phyloP scores from a whole-genome alignment of 2,888 invertebrate species.

The Lepidochrysops patricia region DNA sequence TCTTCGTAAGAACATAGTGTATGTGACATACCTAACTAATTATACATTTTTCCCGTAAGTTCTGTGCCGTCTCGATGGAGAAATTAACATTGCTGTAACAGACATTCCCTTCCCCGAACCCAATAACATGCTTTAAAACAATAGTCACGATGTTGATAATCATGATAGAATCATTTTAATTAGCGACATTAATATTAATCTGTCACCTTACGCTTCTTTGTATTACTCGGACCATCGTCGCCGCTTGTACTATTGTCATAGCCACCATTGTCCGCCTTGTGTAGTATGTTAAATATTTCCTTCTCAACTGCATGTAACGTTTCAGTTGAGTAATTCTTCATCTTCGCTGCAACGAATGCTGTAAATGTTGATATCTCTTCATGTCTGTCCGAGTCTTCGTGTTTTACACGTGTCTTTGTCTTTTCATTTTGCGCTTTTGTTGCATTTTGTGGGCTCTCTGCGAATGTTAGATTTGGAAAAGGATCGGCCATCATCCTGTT shows the following conservation, averaged over 20 bases:
- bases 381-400: conserved; percentile 24
- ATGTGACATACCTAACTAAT: too few relatives aligned
- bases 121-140: too few relatives aligned
- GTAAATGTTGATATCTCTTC: conserved; percentile 39
- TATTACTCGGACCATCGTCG: background rate
- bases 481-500: background rate
- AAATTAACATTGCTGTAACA: too few relatives aligned
- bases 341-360: conserved; percentile 38
- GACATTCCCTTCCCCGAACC: too few relatives aligned
- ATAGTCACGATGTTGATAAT: too few relatives aligned
- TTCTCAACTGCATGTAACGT: conserved; percentile 39
- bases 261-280: conserved; percentile 37
- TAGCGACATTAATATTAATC: background rate
- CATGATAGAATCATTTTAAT: background rate
- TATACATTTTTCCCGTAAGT: too few relatives aligned
- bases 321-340: conserved; percentile 37
- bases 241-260: conserved; percentile 17
- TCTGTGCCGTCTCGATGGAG: too few relatives aligned
- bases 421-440: background rate
- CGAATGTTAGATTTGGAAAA: background rate
- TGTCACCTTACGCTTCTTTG: conserved; percentile 3
- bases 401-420: conserved; percentile 12
- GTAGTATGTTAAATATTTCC: conserved; percentile 42
- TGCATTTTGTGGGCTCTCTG: background rate
- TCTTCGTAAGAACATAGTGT: too few relatives aligned